Evolutionary conservation across 2,888 invertebrate genomes (phyloP).

Genomic region (Pharmacophagus antenor): DNA sequence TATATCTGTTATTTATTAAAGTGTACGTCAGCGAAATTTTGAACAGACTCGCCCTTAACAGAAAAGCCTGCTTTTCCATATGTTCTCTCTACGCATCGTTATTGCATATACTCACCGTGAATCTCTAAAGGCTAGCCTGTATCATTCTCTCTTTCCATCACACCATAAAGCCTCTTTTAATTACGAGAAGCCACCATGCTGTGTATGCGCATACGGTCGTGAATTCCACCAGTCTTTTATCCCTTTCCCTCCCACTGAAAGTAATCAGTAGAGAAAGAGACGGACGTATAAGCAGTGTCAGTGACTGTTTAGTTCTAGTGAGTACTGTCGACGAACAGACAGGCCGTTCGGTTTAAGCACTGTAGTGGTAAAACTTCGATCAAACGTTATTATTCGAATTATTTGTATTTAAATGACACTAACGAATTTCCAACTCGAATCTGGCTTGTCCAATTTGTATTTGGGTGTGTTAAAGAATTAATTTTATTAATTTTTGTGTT

Average conservation of each 20-base stretch:
- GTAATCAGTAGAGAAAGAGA: constrained; percentile 50
- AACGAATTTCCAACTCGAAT: too few relatives aligned
- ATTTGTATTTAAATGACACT: constrained; percentile 49
- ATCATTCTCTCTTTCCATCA: constrained; percentile 46
- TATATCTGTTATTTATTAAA: too few relatives aligned
- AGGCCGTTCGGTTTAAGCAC: constrained; percentile 36
- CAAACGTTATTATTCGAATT: constrained; percentile 60
- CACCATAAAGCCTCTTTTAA: constrained; percentile 40
- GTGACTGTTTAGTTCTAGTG: constrained; percentile 69
- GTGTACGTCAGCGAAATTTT: neutral
- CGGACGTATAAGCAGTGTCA: constrained; percentile 70
- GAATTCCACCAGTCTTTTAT: constrained; percentile 61
- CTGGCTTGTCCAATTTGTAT: constrained; percentile 39
- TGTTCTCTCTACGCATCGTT: constrained; percentile 60
- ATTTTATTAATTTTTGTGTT: constrained; percentile 38
- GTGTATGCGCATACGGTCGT: constrained; percentile 56
- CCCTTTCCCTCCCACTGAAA: constrained; percentile 46
- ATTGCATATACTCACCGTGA: constrained; percentile 58
- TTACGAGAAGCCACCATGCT: constrained; percentile 52
- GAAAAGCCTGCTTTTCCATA: constrained; percentile 69
- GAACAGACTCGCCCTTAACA: constrained; percentile 46
- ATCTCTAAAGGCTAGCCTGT: constrained; percentile 55
- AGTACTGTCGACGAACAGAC: constrained; percentile 50
- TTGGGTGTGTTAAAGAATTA: constrained; percentile 43
- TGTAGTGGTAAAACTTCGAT: constrained; percentile 40